A percentile compares a stretch with the other conserved stretches of the same genome.
Conservation (phyloP, 2,113 vertebrate species). For the Megaleporinus macrocephalus region DNA sequence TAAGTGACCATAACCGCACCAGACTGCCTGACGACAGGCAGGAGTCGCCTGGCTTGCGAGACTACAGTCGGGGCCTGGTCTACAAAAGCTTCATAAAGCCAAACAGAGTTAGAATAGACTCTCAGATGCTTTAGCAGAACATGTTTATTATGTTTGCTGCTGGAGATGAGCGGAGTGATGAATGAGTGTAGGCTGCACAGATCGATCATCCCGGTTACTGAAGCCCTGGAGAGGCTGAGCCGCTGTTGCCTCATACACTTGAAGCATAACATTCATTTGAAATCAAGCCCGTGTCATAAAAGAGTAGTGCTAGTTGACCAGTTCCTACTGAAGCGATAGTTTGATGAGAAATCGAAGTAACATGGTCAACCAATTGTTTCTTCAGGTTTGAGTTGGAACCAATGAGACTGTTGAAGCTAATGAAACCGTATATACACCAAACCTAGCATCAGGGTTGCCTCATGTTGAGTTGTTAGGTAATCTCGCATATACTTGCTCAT, state of each 20-base stretch:
- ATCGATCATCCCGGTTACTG: constrained; percentile 4
- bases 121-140: background rate
- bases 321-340: background rate
- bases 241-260: background rate
- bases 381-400: no score
- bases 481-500: no score
- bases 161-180: constrained; percentile 20
- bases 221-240: constrained; percentile 25
- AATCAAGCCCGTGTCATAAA: background rate
- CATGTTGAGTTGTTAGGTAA: no score
- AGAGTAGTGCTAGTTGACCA: background rate
- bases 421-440: no score
- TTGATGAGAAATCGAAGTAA: no score
- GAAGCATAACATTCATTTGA: constrained; percentile 22
- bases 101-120: background rate
- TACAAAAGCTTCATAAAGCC: background rate
- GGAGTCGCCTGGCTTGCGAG: no score
- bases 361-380: no score
- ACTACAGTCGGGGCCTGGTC: no score
- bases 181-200: constrained; percentile 2
- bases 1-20: no score
- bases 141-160: constrained; percentile 5
- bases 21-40: no score
- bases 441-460: no score
- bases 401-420: no score